Conservation (phyloP, 2,888 invertebrate species). For the Globia sparganii region DNA sequence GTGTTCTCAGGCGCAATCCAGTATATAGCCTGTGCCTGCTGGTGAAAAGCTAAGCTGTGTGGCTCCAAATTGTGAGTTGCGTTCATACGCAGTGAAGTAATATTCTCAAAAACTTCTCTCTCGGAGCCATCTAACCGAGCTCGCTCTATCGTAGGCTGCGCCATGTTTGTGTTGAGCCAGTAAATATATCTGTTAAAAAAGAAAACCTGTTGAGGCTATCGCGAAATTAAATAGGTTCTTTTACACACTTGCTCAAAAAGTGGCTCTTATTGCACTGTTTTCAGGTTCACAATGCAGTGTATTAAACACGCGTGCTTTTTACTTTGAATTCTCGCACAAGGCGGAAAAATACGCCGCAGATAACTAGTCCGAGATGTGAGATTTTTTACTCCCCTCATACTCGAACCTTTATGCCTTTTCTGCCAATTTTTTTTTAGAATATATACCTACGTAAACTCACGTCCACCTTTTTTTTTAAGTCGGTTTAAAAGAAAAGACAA, state of each 20-base stretch:
- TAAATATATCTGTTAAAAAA: conserved; percentile 92
- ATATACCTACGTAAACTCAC: too few species aligned
- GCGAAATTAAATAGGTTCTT: neutral
- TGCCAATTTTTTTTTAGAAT: too few species aligned
- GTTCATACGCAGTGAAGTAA: neutral
- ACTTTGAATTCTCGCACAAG: too few species aligned
- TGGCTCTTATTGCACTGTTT: neutral
- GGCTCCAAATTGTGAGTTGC: neutral
- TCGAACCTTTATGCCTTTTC: too few species aligned
- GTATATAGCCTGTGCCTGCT: neutral
- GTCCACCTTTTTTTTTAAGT: too few species aligned
- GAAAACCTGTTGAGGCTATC: neutral
- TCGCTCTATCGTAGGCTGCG: conserved; percentile 93
- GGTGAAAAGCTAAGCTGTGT: neutral
- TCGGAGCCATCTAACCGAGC: conserved; percentile 85
- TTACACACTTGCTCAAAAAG: neutral
- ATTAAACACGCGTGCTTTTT: too few species aligned
- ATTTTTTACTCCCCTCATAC: too few species aligned
- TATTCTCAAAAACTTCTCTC: conserved; percentile 63
- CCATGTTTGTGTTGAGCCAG: conserved; percentile 95
- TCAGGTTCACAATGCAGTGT: too few species aligned
- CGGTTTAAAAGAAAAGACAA: too few species aligned
- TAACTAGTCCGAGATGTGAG: too few species aligned
- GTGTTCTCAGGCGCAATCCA: neutral
- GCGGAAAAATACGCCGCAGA: too few species aligned